Conservation (phyloP, 2,888 invertebrate species). For the Aromia moschata region DNA sequence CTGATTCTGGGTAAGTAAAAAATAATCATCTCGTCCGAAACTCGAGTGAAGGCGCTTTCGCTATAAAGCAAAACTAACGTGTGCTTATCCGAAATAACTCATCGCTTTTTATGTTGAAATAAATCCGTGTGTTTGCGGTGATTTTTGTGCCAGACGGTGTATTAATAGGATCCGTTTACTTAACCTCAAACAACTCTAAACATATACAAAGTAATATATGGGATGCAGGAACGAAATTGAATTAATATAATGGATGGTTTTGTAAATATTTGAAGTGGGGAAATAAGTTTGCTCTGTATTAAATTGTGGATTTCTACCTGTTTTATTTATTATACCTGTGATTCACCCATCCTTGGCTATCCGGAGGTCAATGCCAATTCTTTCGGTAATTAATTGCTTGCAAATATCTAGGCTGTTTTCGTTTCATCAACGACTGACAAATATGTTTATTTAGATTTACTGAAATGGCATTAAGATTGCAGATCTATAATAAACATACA, state of each 20-base stretch:
- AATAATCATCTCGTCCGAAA: slow-evolving; percentile 18
- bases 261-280: background rate
- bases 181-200: slow-evolving; percentile 29
- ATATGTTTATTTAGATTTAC: no score
- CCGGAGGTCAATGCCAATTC: no score
- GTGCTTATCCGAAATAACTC: slow-evolving; percentile 7
- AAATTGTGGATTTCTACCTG: background rate
- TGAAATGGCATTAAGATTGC: no score
- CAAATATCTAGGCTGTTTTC: no score
- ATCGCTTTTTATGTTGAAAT: slow-evolving; percentile 6
- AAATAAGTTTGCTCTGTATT: background rate
- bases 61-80: background rate
- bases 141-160: slow-evolving; percentile 12
- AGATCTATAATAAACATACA: no score
- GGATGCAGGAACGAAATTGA: background rate
- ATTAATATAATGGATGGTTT: background rate
- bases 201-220: background rate
- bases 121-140: slow-evolving; percentile 12
- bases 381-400: no score
- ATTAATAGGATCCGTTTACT: slow-evolving; percentile 25
- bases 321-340: background rate
- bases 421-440: no score
- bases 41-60: background rate
- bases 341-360: no score
- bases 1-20: slow-evolving; percentile 51